A percentile compares a stretch with the other conserved stretches of the same genome.
Conservation (phyloP, 2,113 vertebrate species). For the Hepsetus odoe region DNA sequence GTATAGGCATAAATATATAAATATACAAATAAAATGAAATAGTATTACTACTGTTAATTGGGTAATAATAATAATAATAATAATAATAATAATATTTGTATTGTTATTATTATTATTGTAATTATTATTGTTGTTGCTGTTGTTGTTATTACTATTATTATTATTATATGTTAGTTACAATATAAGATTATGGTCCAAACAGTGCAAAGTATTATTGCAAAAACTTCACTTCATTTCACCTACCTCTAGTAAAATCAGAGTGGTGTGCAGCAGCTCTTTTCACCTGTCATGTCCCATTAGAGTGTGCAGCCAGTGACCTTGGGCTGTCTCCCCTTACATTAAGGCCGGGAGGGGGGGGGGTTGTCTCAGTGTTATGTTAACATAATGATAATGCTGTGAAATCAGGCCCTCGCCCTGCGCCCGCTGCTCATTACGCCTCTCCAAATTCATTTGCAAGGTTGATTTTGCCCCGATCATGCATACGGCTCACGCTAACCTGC, state of each 20-base stretch:
- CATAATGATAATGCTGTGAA: slow-evolving; percentile 80
- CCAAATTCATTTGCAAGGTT: slow-evolving; percentile 81
- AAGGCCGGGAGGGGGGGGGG: slow-evolving; percentile 53
- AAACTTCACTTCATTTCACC: not conserved
- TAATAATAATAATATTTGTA: not conserved
- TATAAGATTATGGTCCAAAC: not conserved
- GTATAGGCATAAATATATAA: too few species aligned
- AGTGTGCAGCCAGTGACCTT: slow-evolving; percentile 73
- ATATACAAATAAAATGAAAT: too few species aligned
- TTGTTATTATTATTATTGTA: not conserved
- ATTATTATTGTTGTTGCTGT: not conserved
- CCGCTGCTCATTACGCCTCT: slow-evolving; percentile 76
- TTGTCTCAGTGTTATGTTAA: slow-evolving; percentile 66
- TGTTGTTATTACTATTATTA: not conserved
- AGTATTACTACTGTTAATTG: too few species aligned
- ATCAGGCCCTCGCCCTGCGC: slow-evolving; percentile 72
- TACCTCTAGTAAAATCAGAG: slow-evolving; percentile 64
- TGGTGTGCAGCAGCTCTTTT: slow-evolving; percentile 72
- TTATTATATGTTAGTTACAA: not conserved
- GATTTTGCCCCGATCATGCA: slow-evolving; percentile 72
- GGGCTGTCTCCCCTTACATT: slow-evolving; percentile 61
- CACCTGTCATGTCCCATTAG: slow-evolving; percentile 81
- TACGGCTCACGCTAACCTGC: slow-evolving; percentile 59
- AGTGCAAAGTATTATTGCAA: not conserved
- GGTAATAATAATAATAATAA: too few species aligned